Evolutionary conservation across 2,888 invertebrate species (phyloP), one percentile per base, ranked within the genome.

Genomic region (Brachyopa scutellaris): DNA sequence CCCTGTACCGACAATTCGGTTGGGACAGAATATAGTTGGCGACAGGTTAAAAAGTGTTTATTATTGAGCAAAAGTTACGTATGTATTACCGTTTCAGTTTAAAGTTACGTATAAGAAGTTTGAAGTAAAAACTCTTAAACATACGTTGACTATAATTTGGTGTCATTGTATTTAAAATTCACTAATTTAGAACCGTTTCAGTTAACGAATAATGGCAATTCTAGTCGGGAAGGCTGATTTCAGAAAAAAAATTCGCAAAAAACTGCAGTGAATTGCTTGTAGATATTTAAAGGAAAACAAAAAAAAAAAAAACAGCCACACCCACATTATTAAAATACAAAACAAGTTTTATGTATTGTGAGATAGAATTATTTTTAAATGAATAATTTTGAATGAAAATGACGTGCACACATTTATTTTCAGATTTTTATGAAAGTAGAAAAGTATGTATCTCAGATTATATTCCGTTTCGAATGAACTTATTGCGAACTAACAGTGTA

Each of bases 301-400:
- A n/a, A n/a, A 77, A 29, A 7, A n/a, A 13, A 2, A 33, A 49
- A 45, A 23, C 19, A n/a, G 21, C 47, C 61, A 69, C 76, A 77
- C 77, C 70, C 62, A 69, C 62, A 40, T 31, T 55, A 17, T 15
- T 29, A 19, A 76, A 59, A 74, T 45, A 67, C 26, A 59, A 42
- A 51, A 38, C 26, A 40, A 26, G 38, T 40, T 21, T 59, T 17
- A 7, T 1, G 26, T 40, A 11, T 23, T 29, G 42, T 29, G 59
- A 45, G 42, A 19, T 8, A 45, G 21, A 47, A 6, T 21, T 31
- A 11, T 17, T 33, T 45, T 21, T n/a, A 7, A 11, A 15, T n/a
- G n/a, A 15, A 2, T 9, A 42, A 9, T 21, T 13, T 2, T 31
- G 21, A 36, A 62, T 62, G 33, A 19, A 13, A 26, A 61, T 61